phyloP scores from a whole-genome alignment of 2,888 invertebrate species.

The Isotomurus palustris region DNA sequence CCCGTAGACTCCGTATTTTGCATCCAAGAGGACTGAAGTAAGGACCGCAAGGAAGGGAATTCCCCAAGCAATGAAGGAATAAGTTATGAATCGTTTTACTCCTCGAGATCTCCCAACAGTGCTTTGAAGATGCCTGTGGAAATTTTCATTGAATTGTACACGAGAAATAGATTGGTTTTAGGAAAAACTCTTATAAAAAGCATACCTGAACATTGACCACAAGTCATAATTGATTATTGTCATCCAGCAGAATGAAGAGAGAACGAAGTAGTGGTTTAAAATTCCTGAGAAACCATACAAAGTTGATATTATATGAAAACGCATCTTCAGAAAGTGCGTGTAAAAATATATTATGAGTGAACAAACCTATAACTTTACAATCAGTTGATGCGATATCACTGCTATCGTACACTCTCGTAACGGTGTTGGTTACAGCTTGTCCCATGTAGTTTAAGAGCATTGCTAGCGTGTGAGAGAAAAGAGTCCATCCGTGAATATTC shows the following conservation, averaged over 20 bases:
- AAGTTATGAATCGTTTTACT: slow-evolving; percentile 29
- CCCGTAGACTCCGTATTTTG: slow-evolving; percentile 32
- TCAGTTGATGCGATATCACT: slow-evolving; percentile 9
- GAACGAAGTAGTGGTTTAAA: slow-evolving; percentile 31
- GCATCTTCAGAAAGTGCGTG: not conserved
- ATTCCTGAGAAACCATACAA: slow-evolving; percentile 14
- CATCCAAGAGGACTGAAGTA: slow-evolving; percentile 29
- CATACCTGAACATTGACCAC: slow-evolving; percentile 39
- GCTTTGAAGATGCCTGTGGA: slow-evolving; percentile 32
- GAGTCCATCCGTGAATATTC: slow-evolving; percentile 32
- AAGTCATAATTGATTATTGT: slow-evolving; percentile 41
- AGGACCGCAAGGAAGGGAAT: slow-evolving; percentile 28
- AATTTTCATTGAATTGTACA: too few relatives aligned
- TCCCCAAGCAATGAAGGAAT: slow-evolving; percentile 31
- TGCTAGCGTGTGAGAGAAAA: slow-evolving; percentile 31
- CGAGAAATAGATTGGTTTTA: not conserved
- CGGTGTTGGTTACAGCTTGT: slow-evolving; percentile 26
- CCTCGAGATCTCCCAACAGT: slow-evolving; percentile 37
- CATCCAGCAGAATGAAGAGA: slow-evolving; percentile 40
- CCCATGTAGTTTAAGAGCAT: slow-evolving; percentile 27
- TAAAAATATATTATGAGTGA: slow-evolving; percentile 19
- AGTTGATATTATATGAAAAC: not conserved
- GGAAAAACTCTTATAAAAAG: not conserved
- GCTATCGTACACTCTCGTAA: slow-evolving; percentile 19
- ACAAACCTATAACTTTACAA: slow-evolving; percentile 16